These are phyloP conservation scores for Eudyptes chrysolophus DNA, from an alignment of 2,113 vertebrate species.

Conservation along the genomic window DNA sequence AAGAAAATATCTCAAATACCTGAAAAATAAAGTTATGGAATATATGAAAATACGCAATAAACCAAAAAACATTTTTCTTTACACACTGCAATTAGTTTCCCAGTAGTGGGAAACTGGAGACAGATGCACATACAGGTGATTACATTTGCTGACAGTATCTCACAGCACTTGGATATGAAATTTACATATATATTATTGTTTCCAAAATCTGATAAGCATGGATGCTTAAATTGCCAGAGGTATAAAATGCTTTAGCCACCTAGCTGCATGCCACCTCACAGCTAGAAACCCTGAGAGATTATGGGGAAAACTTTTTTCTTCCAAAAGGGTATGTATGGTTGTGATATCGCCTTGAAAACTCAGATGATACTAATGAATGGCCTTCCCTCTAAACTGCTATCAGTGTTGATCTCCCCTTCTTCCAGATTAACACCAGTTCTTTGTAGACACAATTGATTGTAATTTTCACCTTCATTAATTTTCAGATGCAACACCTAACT, in stretches of 20 bases:
- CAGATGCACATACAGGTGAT: background rate
- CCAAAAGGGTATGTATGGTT: background rate
- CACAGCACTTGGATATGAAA: background rate
- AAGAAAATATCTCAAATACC: background rate
- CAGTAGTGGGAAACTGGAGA: background rate
- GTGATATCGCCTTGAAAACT: background rate
- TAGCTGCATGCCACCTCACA: background rate
- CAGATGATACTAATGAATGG: background rate
- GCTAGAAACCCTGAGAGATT: background rate
- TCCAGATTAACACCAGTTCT: slow-evolving; percentile 8
- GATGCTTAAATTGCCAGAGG: background rate
- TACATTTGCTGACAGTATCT: background rate
- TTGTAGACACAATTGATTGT: background rate
- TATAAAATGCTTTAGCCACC: background rate
- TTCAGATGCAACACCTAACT: background rate
- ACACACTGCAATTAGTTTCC: background rate
- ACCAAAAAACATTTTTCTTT: background rate
- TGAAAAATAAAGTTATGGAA: background rate
- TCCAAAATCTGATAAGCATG: slow-evolving; percentile 8
- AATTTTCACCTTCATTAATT: slow-evolving; percentile 41
- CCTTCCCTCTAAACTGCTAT: background rate
- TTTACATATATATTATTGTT: slow-evolving; percentile 57
- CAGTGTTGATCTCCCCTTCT: background rate
- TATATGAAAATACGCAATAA: background rate
- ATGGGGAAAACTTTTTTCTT: background rate